These are phyloP conservation scores for Gonatopus flavifemur DNA, from an alignment of 1,140 invertebrate species.

Conservation along the genomic window DNA sequence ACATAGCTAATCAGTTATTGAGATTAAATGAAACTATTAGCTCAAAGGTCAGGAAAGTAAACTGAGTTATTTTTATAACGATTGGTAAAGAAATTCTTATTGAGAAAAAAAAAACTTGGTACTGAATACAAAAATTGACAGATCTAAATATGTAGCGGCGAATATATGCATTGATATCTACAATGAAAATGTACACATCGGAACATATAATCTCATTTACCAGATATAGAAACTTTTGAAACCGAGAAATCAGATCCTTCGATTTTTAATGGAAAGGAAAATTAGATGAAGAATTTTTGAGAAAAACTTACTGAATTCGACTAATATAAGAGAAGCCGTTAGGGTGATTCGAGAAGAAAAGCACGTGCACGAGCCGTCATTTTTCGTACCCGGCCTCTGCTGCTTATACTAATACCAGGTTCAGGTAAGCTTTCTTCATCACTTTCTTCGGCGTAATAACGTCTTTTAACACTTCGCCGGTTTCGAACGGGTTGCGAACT, in stretches of 20 bases:
- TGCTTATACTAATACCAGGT: slow-evolving; percentile 71
- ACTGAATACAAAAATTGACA: too few species aligned
- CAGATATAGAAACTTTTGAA: not conserved
- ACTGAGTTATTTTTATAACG: too few species aligned
- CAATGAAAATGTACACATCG: not conserved
- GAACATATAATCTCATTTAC: not conserved
- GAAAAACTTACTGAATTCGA: too few species aligned
- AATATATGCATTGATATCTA: not conserved
- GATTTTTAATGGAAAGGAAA: not conserved
- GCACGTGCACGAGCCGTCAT: slow-evolving; percentile 77
- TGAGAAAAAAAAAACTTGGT: too few species aligned
- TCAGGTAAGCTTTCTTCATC: slow-evolving; percentile 36
- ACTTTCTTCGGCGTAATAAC: slow-evolving; percentile 49
- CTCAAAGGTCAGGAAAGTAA: too few species aligned
- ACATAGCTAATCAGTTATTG: too few species aligned
- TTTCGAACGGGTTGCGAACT: slow-evolving; percentile 39
- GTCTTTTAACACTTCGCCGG: slow-evolving; percentile 42
- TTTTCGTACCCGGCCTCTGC: slow-evolving; percentile 79
- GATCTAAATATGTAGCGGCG: too few species aligned
- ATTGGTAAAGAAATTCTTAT: too few species aligned
- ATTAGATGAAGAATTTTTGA: not conserved
- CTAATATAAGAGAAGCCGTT: slow-evolving; percentile 33
- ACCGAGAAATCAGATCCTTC: not conserved
- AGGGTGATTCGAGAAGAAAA: slow-evolving; percentile 63
- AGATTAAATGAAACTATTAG: too few species aligned